These are phyloP conservation scores for Andrena dorsata DNA, from an alignment of 2,888 invertebrate genomes.

Conservation along the genomic window DNA sequence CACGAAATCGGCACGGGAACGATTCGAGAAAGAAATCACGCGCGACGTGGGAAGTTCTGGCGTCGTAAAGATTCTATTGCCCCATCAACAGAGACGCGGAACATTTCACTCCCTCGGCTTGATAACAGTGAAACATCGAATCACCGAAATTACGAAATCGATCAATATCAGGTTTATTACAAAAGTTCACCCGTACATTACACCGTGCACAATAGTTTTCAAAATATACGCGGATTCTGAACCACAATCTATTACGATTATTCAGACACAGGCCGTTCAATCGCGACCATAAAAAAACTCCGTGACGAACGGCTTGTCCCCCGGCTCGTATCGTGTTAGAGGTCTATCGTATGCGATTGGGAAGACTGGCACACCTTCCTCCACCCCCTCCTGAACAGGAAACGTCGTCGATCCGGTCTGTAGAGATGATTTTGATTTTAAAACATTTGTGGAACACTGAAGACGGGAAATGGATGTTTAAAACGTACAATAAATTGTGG, in stretches of 20 bases:
- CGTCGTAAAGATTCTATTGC: constrained; percentile 30
- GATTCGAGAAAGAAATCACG: constrained; percentile 44
- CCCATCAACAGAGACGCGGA: neutral
- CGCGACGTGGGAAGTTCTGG: constrained; percentile 31
- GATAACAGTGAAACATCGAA: no score
- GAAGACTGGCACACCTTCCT: constrained; percentile 83
- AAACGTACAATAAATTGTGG: constrained; percentile 92
- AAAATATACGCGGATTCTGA: constrained; percentile 27
- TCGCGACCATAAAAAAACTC: constrained; percentile 85
- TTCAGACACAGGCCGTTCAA: constrained; percentile 5
- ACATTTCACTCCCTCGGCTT: neutral
- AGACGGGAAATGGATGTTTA: neutral
- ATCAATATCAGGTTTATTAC: constrained; percentile 38
- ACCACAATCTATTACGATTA: neutral
- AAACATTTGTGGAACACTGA: no score
- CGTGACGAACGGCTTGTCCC: constrained; percentile 90
- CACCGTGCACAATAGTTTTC: neutral
- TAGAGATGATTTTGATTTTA: constrained; percentile 44
- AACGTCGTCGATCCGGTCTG: constrained; percentile 89
- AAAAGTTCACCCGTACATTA: constrained; percentile 25
- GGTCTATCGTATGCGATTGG: constrained; percentile 95
- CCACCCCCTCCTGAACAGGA: constrained; percentile 81
- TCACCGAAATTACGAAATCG: neutral
- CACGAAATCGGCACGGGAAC: constrained; percentile 57
- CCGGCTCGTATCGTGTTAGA: constrained; percentile 88